Percentiles rank a stretch among this genome's conserved stretches.
phyloP scores from a whole-genome alignment of 2,113 vertebrate species.

The Stictonetta naevosa region DNA sequence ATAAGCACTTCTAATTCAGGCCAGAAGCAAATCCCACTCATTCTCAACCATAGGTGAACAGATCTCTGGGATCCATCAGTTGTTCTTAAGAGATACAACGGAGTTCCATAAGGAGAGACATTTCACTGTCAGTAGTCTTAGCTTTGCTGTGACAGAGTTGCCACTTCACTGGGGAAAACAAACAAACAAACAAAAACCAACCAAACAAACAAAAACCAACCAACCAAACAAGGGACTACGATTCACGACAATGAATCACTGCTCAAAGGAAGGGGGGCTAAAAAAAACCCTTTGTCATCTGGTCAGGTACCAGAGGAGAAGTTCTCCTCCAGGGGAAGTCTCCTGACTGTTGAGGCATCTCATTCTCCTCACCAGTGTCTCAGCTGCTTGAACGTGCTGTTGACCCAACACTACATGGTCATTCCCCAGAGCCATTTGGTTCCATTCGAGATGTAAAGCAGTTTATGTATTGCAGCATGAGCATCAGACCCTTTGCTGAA shows the following conservation, averaged over 20 bases:
- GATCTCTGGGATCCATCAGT: background rate
- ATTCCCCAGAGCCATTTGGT: background rate
- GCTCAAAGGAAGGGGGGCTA: fast-evolving
- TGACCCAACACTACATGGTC: background rate
- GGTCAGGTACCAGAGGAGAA: background rate
- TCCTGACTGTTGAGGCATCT: background rate
- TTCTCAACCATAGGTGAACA: background rate
- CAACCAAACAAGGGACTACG: background rate
- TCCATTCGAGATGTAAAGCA: background rate
- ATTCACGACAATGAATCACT: background rate
- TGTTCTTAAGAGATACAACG: background rate
- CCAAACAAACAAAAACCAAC: too few relatives aligned
- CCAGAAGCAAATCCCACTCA: background rate
- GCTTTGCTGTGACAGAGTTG: background rate
- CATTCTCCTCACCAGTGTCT: background rate
- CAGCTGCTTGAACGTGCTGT: fast-evolving
- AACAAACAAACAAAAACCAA: too few relatives aligned
- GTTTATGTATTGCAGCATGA: background rate
- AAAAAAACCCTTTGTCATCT: background rate
- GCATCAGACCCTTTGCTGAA: background rate
- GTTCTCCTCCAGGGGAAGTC: background rate
- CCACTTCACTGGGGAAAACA: background rate
- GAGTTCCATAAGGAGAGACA: background rate
- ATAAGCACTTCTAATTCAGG: background rate
- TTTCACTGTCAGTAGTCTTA: background rate